Evolutionary conservation across 2,113 vertebrate genomes (phyloP).

Genomic region (Erinaceus europaeus): DNA sequence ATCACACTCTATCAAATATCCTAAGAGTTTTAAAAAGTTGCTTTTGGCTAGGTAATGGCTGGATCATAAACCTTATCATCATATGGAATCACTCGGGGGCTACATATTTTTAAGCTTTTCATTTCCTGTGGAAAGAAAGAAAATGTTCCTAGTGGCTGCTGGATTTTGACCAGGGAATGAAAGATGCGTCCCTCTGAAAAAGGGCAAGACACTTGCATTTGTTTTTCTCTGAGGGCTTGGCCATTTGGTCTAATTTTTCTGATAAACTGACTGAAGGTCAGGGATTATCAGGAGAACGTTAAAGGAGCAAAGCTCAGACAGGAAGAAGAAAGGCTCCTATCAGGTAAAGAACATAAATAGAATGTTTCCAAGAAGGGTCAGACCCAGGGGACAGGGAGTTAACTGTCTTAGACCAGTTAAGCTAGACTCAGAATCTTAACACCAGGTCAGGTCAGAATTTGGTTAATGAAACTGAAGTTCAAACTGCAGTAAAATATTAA

Average conservation of each 20-base stretch:
- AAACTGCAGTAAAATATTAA: not conserved
- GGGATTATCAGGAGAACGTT: not conserved
- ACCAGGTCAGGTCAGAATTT: not conserved
- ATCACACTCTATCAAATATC: conserved; percentile 19
- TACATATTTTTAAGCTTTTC: conserved; percentile 41
- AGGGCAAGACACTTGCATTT: conserved; percentile 38
- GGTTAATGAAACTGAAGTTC: conserved; percentile 1
- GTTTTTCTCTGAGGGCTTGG: conserved; percentile 34
- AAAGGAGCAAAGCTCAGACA: not conserved
- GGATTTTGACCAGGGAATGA: conserved; percentile 37
- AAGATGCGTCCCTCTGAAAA: conserved; percentile 28
- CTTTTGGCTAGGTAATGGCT: conserved; percentile 48
- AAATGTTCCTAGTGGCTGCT: conserved; percentile 27
- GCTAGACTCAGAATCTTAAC: not conserved
- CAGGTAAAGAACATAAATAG: not conserved
- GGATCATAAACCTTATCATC: conserved; percentile 41
- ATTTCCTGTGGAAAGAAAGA: conserved; percentile 40
- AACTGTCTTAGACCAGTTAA: not conserved
- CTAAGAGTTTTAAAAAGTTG: conserved; percentile 36
- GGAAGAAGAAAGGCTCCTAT: not conserved
- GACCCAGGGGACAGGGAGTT: not conserved
- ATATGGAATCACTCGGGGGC: conserved; percentile 18
- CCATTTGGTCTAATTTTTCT: conserved; percentile 56
- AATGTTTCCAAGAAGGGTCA: not conserved
- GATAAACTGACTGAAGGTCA: conserved; percentile 55